Evolutionary conservation across 2,888 invertebrate species (phyloP).

Genomic region (Elegia similella): DNA sequence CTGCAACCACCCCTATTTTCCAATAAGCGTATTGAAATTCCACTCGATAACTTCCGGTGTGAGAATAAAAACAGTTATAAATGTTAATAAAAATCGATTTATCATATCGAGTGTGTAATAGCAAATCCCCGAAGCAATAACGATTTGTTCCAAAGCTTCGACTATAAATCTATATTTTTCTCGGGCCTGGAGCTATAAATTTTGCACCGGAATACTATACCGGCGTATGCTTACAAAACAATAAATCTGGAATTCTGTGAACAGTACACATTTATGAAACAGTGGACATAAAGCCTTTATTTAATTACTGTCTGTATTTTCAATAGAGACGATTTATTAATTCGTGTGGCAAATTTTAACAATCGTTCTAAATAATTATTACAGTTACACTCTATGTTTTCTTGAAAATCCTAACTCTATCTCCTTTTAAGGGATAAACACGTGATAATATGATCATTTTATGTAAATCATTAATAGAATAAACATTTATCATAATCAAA

Average conservation of each 20-base stretch:
- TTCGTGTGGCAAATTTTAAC: too few species aligned
- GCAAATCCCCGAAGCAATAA: slow-evolving; percentile 47
- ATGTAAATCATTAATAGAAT: too few species aligned
- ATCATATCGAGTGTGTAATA: slow-evolving; percentile 17
- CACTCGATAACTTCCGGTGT: slow-evolving; percentile 4
- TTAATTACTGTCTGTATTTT: slow-evolving; percentile 14
- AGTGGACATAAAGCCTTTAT: slow-evolving; percentile 28
- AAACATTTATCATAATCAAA: too few species aligned
- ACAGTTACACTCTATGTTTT: too few species aligned
- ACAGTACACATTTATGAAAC: slow-evolving; percentile 29
- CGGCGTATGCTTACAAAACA: slow-evolving; percentile 64
- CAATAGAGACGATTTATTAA: background rate
- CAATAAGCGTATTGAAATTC: slow-evolving; percentile 4
- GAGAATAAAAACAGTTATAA: slow-evolving; percentile 12
- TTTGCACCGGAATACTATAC: slow-evolving; percentile 54
- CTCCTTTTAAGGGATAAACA: too few species aligned
- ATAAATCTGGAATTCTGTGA: slow-evolving; percentile 54
- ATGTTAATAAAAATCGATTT: slow-evolving; percentile 17
- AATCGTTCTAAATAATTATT: too few species aligned
- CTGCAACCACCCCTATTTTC: background rate
- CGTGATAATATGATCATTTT: too few species aligned
- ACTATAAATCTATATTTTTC: slow-evolving; percentile 70
- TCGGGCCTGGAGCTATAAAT: slow-evolving; percentile 64
- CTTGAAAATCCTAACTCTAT: too few species aligned
- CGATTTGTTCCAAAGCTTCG: slow-evolving; percentile 53